Percentiles rank a stretch among this genome's conserved stretches.
Evolutionary conservation across 2,113 vertebrate genomes (phyloP).

Genomic region (Ochotona princeps): DNA sequence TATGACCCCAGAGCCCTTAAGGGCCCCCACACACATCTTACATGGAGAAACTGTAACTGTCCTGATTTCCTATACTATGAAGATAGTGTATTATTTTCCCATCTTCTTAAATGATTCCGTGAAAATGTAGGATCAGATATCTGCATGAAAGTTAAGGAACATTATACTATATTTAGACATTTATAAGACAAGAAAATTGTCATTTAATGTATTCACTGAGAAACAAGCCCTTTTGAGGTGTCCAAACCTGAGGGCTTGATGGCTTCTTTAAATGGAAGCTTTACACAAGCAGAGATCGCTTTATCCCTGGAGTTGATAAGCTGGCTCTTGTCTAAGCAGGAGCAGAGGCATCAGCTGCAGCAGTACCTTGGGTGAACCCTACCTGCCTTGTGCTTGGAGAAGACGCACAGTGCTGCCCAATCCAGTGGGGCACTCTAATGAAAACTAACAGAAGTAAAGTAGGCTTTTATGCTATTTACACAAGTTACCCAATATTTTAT

Average conservation of each 20-base stretch:
- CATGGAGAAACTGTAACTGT: neutral
- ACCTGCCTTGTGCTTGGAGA: constrained; percentile 38
- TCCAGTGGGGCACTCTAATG: constrained; percentile 64
- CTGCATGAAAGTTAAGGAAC: neutral
- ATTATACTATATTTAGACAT: neutral
- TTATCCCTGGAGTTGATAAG: neutral
- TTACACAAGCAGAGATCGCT: neutral
- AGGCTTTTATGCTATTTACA: constrained; percentile 66
- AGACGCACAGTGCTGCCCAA: constrained; percentile 28
- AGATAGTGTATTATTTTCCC: neutral
- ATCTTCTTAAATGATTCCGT: neutral
- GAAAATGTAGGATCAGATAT: neutral
- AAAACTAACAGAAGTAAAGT: constrained; percentile 68
- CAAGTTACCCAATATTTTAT: constrained; percentile 74
- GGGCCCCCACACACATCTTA: neutral
- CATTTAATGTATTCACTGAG: neutral
- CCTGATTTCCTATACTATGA: neutral
- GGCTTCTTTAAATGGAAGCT: neutral
- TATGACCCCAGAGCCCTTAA: neutral
- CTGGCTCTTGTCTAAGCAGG: neutral
- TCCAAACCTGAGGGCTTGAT: neutral
- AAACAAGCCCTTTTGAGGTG: neutral
- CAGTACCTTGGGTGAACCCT: neutral
- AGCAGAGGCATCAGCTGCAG: neutral
- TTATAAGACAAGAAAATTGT: neutral